Conservation (phyloP, 2,797 vertebrate genomes). For the Calcarius lapponicus region DNA sequence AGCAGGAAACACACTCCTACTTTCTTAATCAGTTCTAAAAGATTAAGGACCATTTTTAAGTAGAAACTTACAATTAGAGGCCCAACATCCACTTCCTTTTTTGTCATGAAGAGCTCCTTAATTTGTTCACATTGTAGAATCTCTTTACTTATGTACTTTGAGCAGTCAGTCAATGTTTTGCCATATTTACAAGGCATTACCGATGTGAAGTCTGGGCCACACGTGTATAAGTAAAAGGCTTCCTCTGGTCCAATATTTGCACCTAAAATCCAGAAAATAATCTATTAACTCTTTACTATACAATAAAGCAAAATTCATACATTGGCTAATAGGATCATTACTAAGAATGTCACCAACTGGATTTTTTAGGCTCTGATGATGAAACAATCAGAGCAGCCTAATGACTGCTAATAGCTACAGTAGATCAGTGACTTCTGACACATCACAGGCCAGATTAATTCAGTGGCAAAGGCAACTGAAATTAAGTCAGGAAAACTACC, state of each 20-base stretch:
- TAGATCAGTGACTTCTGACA: not conserved
- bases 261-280: constrained; percentile 77
- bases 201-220: constrained; percentile 92
- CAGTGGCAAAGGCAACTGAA: not conserved
- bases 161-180: constrained; percentile 80
- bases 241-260: constrained; percentile 89
- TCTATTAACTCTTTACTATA: not conserved
- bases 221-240: constrained; percentile 91
- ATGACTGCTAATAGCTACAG: not conserved
- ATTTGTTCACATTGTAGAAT: constrained; percentile 87
- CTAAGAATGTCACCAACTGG: not conserved
- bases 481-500: not conserved
- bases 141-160: constrained; percentile 90
- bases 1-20: not conserved
- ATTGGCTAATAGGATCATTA: not conserved
- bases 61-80: constrained; percentile 87
- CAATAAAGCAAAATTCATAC: not conserved
- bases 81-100: constrained; percentile 84
- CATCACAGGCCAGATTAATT: not conserved
- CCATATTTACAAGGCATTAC: constrained; percentile 97
- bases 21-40: not conserved
- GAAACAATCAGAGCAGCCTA: not conserved
- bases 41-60: not conserved
- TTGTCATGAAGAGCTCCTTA: constrained; percentile 89
- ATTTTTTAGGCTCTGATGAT: not conserved